These are phyloP conservation scores for Amphipyra tragopoginis DNA, from an alignment of 2,888 invertebrate species.

Conservation along the genomic window DNA sequence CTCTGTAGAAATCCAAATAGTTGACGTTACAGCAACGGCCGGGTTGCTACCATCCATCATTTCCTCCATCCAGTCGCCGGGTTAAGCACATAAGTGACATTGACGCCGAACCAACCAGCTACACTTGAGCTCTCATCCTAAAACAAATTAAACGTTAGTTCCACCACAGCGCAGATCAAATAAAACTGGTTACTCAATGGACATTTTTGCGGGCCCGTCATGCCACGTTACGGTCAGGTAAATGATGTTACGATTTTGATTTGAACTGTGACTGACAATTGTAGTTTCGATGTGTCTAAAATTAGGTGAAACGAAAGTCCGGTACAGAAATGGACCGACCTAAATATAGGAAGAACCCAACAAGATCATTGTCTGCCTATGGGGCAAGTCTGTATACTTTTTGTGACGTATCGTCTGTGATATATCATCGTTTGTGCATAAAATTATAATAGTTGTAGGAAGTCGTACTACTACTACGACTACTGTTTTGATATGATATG, in stretches of 20 bases:
- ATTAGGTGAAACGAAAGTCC: constrained; percentile 50
- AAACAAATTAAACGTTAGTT: constrained; percentile 56
- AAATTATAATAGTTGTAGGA: too few relatives aligned
- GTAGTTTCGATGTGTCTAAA: constrained; percentile 57
- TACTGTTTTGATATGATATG: too few relatives aligned
- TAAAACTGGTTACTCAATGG: constrained; percentile 71
- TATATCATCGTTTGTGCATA: too few relatives aligned
- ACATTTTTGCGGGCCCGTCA: constrained; percentile 79
- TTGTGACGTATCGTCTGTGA: too few relatives aligned
- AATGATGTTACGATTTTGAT: constrained; percentile 83
- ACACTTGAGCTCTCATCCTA: constrained; percentile 67
- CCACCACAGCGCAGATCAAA: constrained; percentile 64
- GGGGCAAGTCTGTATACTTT: too few relatives aligned
- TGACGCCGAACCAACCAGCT: constrained; percentile 82
- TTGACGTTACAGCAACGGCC: constrained; percentile 78
- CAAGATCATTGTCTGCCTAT: too few relatives aligned
- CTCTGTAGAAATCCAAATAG: constrained; percentile 71
- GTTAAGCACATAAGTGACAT: constrained; percentile 90
- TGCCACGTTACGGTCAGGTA: constrained; percentile 80
- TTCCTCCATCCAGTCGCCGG: constrained; percentile 89
- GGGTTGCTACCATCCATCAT: constrained; percentile 87
- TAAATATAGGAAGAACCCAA: too few relatives aligned
- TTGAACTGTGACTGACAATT: constrained; percentile 78
- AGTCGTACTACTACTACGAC: too few relatives aligned
- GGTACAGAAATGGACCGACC: constrained; percentile 8